Base-by-base conservation (phyloP, 2,797 vertebrate species). In the Oryzias sinensis region DNA sequence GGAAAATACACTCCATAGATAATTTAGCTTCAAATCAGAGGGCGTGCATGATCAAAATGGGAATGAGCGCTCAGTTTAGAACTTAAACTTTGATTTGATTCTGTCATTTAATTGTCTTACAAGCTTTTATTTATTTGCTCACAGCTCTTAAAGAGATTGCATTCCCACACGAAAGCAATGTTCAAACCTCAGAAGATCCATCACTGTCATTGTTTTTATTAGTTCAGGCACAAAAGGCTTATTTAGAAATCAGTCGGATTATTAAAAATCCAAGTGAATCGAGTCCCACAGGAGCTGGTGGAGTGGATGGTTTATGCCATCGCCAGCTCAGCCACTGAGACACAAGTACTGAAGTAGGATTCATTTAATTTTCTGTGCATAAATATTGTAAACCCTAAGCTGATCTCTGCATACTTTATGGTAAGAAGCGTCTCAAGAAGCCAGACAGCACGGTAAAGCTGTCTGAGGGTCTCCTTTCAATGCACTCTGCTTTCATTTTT, bases 181-280 rank as follows among this genome's bases (percentile, higher is more conserved):
- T 80, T 71, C 53, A 75, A 79, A 42, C 84, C 87, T 86, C 85
- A 68, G 54, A 72, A 79, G 85, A 89, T 87, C 77, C 69, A 67
- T 81, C 77, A 76, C 68, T 82, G 76, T 85, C 80, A 67, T 87
- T 81, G 82, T 87, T 88, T 74, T 90, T 90, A 88, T 90, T 88
- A 88, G 70, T 84, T 89, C 84, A 82, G 80, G 77, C 64, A 79
- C 70, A 29, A 72, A 77, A 88, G 88, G 76, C 59, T 75, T 56
- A 88, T 89, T 87, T 87, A 61, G 62, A 83, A 87, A 89, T 86
- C 76, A 82, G 71, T 68, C 17, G 53, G 78, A 85, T 87, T 81
- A 89, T 88, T 89, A 87, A 86, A 88, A 85, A 79, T 77, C 62
- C 43, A 74, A 63, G 80, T 78, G 72, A 81, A 74, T 67, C 66